These are phyloP conservation scores for Tetragonula carbonaria DNA, from an alignment of 2,888 invertebrate species.

Conservation along the genomic window DNA sequence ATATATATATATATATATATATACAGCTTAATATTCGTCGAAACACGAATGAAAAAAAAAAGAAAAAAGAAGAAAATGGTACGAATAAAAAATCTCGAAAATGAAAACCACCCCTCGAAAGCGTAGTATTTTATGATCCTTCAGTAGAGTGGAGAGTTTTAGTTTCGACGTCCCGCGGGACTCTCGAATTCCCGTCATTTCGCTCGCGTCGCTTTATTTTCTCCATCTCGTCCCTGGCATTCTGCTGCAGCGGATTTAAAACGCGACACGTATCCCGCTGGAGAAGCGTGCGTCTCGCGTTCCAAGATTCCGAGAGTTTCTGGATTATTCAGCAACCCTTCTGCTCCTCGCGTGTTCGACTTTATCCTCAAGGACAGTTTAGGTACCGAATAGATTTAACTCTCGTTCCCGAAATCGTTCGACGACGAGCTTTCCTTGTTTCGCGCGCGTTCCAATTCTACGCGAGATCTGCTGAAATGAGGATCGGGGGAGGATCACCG, in stretches of 20 bases:
- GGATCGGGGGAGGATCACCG: constrained; percentile 9
- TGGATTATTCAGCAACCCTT: constrained; percentile 42
- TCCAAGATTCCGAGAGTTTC: constrained; percentile 18
- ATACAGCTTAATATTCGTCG: too few relatives aligned
- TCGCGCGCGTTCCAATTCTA: neutral
- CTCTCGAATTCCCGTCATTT: constrained; percentile 31
- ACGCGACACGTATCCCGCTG: constrained; percentile 38
- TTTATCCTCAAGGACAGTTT: constrained; percentile 25
- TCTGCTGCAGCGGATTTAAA: constrained; percentile 31
- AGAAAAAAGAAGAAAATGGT: neutral
- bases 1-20: too few relatives aligned
- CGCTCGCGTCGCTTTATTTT: constrained; percentile 31
- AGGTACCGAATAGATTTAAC: constrained; percentile 32
- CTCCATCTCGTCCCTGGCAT: neutral
- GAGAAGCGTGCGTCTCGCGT: constrained; percentile 10
- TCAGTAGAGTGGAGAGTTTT: neutral
- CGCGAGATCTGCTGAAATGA: constrained; percentile 3
- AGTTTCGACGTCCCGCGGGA: constrained; percentile 1
- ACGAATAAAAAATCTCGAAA: neutral
- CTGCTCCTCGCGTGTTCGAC: neutral
- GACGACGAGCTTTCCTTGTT: neutral
- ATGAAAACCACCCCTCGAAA: neutral
- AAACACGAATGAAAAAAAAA: too few relatives aligned
- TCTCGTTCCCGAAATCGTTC: neutral
- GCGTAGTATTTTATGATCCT: neutral